Evolutionary conservation across 1,140 invertebrate species (phyloP), one percentile per base, ranked within the genome.

Genomic region (Leptinotarsa texana): DNA sequence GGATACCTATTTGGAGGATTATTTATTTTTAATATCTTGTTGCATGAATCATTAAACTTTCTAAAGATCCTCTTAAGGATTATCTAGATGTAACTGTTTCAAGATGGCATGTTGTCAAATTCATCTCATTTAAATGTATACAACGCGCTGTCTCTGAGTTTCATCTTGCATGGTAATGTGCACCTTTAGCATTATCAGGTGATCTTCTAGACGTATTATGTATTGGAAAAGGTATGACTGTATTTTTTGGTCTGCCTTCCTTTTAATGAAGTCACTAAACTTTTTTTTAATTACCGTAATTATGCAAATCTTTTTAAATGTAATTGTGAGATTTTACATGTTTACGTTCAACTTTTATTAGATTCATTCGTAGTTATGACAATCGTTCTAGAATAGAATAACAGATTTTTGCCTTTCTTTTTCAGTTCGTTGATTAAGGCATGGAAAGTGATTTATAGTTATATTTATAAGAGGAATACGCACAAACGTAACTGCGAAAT

Each of bases 51-150:
- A 71, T 57, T 48, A 71, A 48, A 57, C 57, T 71, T 51, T 22
- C 69, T 62, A 51, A 33, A 21, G 69, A 71, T 71, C 69, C 51
- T 71, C 69, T 71, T 71, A 71, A 62, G 69, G 69, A 71, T 71
- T 71, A 71, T 71, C 69, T 71, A 71, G 69, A 71, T 71, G 69
- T 71, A 71, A 71, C 69, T 71, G 69, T 71, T 71, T 24, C 69
- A 51, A n/a, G 57, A 62, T 71, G 69, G 57, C 69, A 71, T 71
- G 69, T 71, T 71, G 69, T 71, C 69, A 71, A 71, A 71, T 71
- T 71, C 57, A 62, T 51, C 57, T 71, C 57, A 71, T 71, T 71
- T 71, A 71, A 71, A 71, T 71, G 69, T 71, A 62, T 62, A 71
- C 57, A 71, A 71, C 57, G 24, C 69, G 69, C 22, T 62, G 69